phyloP scores from a whole-genome alignment of 2,888 invertebrate genomes.

The Aspidiotus rigidus region DNA sequence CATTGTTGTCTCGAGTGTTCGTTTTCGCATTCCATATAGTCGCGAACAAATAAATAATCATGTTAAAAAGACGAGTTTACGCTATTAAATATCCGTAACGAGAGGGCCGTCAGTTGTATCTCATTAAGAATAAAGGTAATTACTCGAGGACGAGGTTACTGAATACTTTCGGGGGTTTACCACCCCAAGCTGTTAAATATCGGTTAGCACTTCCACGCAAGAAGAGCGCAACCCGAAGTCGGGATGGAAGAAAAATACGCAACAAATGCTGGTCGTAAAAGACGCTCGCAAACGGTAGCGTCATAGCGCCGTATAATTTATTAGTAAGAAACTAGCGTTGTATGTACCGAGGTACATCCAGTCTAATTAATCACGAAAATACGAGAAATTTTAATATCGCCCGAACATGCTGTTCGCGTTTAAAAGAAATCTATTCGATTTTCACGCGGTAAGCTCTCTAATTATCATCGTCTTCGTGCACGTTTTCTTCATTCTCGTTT shows the following conservation, averaged over 20 bases:
- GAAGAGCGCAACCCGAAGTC: background rate
- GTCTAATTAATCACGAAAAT: slow-evolving; percentile 11
- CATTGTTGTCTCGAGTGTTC: too few relatives aligned
- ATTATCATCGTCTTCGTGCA: background rate
- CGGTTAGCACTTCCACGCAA: slow-evolving; percentile 8
- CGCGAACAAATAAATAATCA: slow-evolving; percentile 19
- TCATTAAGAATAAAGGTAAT: slow-evolving; percentile 13
- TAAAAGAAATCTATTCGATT: slow-evolving; percentile 2
- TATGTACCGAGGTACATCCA: background rate
- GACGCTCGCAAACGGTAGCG: slow-evolving; percentile 9
- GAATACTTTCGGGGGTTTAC: too few relatives aligned
- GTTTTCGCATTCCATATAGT: background rate
- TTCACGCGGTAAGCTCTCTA: background rate
- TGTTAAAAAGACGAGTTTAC: slow-evolving; percentile 15
- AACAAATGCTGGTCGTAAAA: slow-evolving; percentile 24
- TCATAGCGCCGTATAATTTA: slow-evolving; percentile 29
- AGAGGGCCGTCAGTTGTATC: slow-evolving; percentile 28
- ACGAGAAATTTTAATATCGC: slow-evolving; percentile 2
- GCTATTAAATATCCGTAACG: slow-evolving; percentile 24
- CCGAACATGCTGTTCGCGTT: slow-evolving; percentile 1
- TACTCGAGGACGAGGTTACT: too few relatives aligned
- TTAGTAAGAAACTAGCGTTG: slow-evolving; percentile 15
- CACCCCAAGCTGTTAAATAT: slow-evolving; percentile 11
- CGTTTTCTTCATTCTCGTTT: background rate
- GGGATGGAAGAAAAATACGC: slow-evolving; percentile 16